Base-by-base conservation (phyloP, 1,140 invertebrate species). In the Philaenus spumarius region DNA sequence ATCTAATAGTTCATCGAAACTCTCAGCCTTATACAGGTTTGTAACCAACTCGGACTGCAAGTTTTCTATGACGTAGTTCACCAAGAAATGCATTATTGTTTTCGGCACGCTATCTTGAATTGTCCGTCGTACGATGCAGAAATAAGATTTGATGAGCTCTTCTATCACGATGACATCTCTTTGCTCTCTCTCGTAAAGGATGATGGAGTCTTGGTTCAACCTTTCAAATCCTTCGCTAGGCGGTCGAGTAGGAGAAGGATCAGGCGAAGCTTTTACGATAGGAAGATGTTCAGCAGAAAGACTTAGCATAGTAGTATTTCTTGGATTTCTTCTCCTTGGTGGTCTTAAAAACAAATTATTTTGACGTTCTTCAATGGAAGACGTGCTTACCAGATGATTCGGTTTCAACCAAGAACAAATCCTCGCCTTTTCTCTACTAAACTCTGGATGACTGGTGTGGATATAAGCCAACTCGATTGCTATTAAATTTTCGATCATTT, bases 401-500 rank as follows among this genome's bases (percentile, higher is more conserved):
- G 26, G 26, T 9, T 30, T 30, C 26, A 30, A 4, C 26, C 26
- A 30, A 3, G 26, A 30, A 9, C 26, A 30, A 9, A 30, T 30
- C 9, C 9, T 30, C 26, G 26, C 26, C 9, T 30, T 30, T 4
- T 30, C 26, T 30, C 26, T 30, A 9, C 3, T 17, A 42, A 67
- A 67, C 30, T 87, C 85, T 2, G 86, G 86, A 70, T 89, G 85
- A 65, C 83, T 83, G 1, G 84, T 88, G 67, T 89, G 88, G 26
- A 88, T 85, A 66, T 87, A 88, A 3, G 85, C 78, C 56, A 86
- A 68, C 68, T 87, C 83, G 59, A 88, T 81, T 4, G 73, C 70
- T 1, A 86, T 80, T 35, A 87, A 64, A 69, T 87, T 84, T 63
- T 83, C 78, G 50, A 80, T 82, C 81, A 85, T 85, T 20, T 70